These are phyloP conservation scores for Spilogale gracilis DNA, from an alignment of 2,113 vertebrate genomes.

Conservation along the genomic window DNA sequence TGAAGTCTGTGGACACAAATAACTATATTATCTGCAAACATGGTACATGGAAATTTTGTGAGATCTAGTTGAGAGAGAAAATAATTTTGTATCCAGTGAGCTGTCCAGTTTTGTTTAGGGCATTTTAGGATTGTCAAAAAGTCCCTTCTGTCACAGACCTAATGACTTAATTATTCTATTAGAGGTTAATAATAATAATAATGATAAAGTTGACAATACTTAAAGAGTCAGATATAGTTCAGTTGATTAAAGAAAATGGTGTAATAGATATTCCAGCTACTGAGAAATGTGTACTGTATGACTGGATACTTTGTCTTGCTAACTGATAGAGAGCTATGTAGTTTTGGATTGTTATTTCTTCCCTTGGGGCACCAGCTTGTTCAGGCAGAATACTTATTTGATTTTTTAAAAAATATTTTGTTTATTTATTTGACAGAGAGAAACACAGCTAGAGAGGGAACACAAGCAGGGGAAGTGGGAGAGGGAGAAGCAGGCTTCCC, in stretches of 20 bases:
- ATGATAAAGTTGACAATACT: not conserved
- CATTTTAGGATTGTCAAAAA: conserved; percentile 22
- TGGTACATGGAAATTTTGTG: not conserved
- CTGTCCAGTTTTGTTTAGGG: conserved; percentile 22
- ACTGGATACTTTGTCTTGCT: not conserved
- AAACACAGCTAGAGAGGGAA: no score
- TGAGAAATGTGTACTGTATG: not conserved
- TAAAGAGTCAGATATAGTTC: not conserved
- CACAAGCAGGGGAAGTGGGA: no score
- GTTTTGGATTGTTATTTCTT: not conserved
- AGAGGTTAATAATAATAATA: not conserved
- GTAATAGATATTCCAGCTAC: not conserved
- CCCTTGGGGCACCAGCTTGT: not conserved
- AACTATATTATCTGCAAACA: not conserved
- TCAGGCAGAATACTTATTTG: not conserved
- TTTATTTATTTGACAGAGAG: no score
- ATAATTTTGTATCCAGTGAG: not conserved
- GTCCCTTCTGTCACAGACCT: not conserved
- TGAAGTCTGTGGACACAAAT: not conserved
- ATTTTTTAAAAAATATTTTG: not conserved
- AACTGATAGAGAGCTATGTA: not conserved
- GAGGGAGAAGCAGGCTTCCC: no score
- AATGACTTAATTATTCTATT: not conserved
- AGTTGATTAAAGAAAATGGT: conserved; percentile 35
- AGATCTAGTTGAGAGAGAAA: conserved; percentile 1